A percentile compares a stretch with the other conserved stretches of the same genome.
Conservation (phyloP, 2,113 vertebrate genomes). For the Syrmaticus mikado region DNA sequence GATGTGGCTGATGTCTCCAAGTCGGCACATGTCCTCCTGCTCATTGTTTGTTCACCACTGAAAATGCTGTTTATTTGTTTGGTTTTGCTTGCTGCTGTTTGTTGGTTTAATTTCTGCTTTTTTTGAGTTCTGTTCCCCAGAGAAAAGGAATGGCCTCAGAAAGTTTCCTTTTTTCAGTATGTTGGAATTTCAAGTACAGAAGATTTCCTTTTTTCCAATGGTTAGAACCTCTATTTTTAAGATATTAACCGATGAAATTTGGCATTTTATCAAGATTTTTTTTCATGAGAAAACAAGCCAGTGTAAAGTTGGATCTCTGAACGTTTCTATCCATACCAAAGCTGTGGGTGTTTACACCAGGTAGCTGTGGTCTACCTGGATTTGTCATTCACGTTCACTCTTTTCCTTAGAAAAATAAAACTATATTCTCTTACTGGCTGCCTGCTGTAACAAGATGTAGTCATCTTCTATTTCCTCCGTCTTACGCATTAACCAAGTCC, state of each 20-base stretch:
- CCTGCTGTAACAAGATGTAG: neutral
- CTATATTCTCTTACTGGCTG: neutral
- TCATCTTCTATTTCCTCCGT: neutral
- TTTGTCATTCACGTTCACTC: neutral
- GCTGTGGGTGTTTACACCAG: neutral
- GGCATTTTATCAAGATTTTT: neutral
- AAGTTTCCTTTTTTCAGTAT: neutral
- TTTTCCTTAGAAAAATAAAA: neutral
- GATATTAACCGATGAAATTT: neutral
- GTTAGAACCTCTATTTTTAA: neutral
- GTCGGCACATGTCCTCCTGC: rapidly evolving
- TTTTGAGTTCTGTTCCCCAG: neutral
- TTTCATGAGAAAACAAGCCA: neutral
- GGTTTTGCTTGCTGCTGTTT: neutral
- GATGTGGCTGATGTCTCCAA: neutral
- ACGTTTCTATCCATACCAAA: neutral
- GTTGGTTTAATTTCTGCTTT: neutral
- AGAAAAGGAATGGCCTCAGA: neutral
- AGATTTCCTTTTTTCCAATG: neutral
- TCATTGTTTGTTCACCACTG: neutral
- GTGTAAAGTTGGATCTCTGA: neutral
- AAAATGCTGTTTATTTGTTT: neutral
- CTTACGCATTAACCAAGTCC: neutral
- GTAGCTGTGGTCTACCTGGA: neutral
- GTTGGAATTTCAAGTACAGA: neutral